A percentile compares a stretch with the other conserved stretches of the same genome.
phyloP scores from a whole-genome alignment of 2,888 invertebrate genomes.

The Thelaira solivaga region DNA sequence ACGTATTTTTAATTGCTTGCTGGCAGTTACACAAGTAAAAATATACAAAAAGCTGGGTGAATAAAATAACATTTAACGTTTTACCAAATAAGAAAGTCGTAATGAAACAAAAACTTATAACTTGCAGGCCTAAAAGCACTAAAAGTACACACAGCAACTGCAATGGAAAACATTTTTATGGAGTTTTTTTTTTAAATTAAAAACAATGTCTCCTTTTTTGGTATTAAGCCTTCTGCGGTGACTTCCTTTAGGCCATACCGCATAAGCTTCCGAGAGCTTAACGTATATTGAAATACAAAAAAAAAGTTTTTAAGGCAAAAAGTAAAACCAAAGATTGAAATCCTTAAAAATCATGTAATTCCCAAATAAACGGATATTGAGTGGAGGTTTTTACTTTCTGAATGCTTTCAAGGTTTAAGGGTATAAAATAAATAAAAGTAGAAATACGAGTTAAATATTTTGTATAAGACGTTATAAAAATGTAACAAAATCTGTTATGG shows the following conservation, averaged over 20 bases:
- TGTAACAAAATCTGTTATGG: constrained; percentile 64
- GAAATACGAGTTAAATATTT: constrained; percentile 7
- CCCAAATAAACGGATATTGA: constrained; percentile 46
- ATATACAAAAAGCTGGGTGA: not conserved
- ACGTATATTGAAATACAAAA: no score
- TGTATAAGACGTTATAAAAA: constrained; percentile 30
- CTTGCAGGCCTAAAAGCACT: not conserved
- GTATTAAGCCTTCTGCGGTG: constrained; percentile 16
- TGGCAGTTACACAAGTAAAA: not conserved
- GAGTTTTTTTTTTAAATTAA: no score
- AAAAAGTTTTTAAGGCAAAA: constrained; percentile 40
- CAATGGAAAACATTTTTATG: not conserved
- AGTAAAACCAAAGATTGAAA: constrained; percentile 19
- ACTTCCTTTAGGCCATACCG: constrained; percentile 51
- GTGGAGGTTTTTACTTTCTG: constrained; percentile 2
- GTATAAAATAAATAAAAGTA: constrained; percentile 5
- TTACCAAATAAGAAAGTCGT: not conserved
- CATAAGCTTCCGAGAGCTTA: constrained; percentile 55
- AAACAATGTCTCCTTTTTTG: not conserved
- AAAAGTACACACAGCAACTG: not conserved
- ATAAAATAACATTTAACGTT: not conserved
- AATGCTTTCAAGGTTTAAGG: constrained; percentile 25
- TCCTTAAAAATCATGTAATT: constrained; percentile 34
- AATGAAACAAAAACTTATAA: constrained; percentile 34
- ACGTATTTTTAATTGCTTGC: constrained; percentile 61